Evolutionary conservation across 2,113 vertebrate genomes (phyloP).

Genomic region (Anseranas semipalmata): DNA sequence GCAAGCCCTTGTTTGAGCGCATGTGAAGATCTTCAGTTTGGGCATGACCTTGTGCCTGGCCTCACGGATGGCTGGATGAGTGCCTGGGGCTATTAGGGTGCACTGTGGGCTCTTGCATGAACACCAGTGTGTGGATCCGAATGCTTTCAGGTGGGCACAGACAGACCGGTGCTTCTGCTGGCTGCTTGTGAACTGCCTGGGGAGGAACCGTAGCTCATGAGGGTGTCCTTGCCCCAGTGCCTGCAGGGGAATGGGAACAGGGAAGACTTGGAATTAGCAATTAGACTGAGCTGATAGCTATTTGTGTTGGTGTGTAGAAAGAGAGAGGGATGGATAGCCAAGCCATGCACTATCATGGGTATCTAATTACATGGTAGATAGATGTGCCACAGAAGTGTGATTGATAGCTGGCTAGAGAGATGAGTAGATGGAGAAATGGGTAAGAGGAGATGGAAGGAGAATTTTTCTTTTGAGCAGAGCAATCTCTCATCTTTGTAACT

Average conservation of each 20-base stretch:
- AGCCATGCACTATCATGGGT: neutral
- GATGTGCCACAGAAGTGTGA: neutral
- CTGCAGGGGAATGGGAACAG: neutral
- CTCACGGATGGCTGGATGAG: too few species aligned
- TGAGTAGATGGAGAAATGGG: neutral
- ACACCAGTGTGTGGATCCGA: neutral
- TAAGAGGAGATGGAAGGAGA: neutral
- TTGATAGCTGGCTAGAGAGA: neutral
- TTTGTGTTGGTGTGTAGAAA: neutral
- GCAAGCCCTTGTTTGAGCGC: neutral
- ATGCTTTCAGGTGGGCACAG: neutral
- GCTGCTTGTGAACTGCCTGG: neutral
- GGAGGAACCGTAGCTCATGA: neutral
- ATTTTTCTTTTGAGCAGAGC: neutral
- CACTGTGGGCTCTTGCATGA: neutral
- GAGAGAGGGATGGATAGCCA: neutral
- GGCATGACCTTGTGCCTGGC: neutral
- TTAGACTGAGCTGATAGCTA: neutral
- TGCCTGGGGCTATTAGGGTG: neutral
- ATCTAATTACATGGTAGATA: neutral
- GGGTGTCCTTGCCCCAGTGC: neutral
- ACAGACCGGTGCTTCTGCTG: too few species aligned
- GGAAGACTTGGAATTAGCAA: neutral
- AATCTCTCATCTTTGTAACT: neutral
- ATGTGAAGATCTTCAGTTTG: neutral